Base-by-base conservation (phyloP, 30 jellyfish, hydroid and myxozoan genomes). In the Hydractinia symbiolongicarpus region DNA sequence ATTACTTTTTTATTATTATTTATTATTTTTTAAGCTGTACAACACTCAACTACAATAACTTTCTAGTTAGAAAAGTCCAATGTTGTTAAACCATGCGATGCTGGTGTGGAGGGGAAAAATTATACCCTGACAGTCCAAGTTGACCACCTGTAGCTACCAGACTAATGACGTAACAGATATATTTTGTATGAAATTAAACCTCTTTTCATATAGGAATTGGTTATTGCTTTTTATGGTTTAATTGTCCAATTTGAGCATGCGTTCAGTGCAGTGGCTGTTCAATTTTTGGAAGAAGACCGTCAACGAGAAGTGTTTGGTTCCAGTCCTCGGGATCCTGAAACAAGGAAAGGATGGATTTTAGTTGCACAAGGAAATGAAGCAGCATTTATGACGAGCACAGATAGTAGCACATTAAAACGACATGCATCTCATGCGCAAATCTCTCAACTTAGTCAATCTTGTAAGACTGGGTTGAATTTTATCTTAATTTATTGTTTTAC, bases 211-310 rank as follows among this genome's bases (percentile, higher is more conserved):
- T 67, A 93, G 98, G 98, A 93, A 66, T 89, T 93, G 53, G 98
- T 87, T 5, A 95, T 93, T 52, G 98, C 98, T 14, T 84, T 93
- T 61, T 85, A 93, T 71, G 96, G 98, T 17, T 95, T 81, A 50
- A 93, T 93, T 49, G 78, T 83, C 58, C 98, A 93, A 57, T 93
- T 93, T 81, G 98, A 93, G 75, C 81, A 83, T 64, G 89, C 90
- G 44, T 93, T 79, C 76, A 79, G 95, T 50, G 98, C 88, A 9
- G 98, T 93, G 9, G 98, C 98, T 56, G 96, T 93, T 19, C 98
- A 93, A 77, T 88, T 93, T 78, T 75, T 93, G 52, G 98, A 93
- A 79, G 98, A 93, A 58, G 95, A 88, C 89, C 60, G 88, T 19
- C 94, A 81, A 71, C 62, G 94, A n/a, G 98, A 93, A 49, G 66